A percentile compares a stretch with the other conserved stretches of the same genome.
phyloP scores from a whole-genome alignment of 2,888 invertebrate genomes.

The Drosophila kuntzei region DNA sequence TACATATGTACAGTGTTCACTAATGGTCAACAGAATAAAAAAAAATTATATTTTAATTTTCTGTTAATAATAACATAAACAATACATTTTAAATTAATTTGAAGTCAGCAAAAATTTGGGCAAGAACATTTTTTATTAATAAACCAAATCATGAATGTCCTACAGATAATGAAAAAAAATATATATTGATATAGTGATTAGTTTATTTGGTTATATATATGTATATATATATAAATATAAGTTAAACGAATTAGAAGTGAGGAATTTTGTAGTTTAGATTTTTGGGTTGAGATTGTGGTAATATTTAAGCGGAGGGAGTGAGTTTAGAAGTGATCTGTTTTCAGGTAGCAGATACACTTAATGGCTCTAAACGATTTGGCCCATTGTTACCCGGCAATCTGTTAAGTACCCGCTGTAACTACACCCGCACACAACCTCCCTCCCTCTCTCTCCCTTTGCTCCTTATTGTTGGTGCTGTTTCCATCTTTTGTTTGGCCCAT shows the following conservation, averaged over 20 bases:
- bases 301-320: slow-evolving; percentile 7
- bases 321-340: slow-evolving; percentile 45
- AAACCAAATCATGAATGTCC: too few relatives aligned
- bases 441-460: neutral
- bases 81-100: too few relatives aligned
- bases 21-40: too few relatives aligned
- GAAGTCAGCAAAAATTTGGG: too few relatives aligned
- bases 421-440: slow-evolving; percentile 21
- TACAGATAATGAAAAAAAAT: too few relatives aligned
- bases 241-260: too few relatives aligned
- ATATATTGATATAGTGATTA: too few relatives aligned
- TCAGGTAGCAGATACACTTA: slow-evolving; percentile 55
- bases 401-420: slow-evolving; percentile 29
- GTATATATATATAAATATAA: neutral
- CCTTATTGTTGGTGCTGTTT: slow-evolving; percentile 1
- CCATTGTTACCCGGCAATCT: slow-evolving; percentile 40
- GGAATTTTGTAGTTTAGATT: neutral
- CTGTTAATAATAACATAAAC: too few relatives aligned
- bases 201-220: too few relatives aligned
- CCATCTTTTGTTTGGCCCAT: slow-evolving; percentile 26
- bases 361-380: slow-evolving; percentile 59
- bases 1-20: too few relatives aligned
- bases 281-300: neutral
- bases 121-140: too few relatives aligned
- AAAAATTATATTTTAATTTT: too few relatives aligned